phyloP scores from a whole-genome alignment of 2,797 vertebrate species.

The Crypturellus tataupa region DNA sequence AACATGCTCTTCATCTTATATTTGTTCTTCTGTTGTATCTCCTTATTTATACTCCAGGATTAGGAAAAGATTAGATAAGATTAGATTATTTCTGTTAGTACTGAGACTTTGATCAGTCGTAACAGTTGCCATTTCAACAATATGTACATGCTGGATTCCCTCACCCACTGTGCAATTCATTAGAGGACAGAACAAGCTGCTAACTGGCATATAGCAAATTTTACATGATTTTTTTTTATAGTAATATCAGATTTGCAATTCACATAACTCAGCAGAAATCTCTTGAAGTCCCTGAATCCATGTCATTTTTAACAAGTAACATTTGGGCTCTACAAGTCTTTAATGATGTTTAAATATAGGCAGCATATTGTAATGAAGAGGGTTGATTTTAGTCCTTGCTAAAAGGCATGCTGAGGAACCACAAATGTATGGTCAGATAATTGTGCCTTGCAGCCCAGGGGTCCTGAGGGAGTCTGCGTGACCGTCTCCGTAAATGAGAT shows the following conservation, averaged over 20 bases:
- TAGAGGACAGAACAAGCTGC: background rate
- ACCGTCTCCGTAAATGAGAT: fast-evolving
- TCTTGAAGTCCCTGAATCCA: background rate
- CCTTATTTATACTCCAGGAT: background rate
- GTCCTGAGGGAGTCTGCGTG: background rate
- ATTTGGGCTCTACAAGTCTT: background rate
- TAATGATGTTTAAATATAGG: background rate
- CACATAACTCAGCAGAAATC: background rate
- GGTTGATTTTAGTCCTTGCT: background rate
- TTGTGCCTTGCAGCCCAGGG: background rate
- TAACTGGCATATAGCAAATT: background rate
- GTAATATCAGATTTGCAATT: background rate
- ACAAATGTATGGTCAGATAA: background rate
- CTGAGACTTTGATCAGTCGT: background rate
- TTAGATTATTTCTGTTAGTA: background rate
- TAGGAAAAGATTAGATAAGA: background rate
- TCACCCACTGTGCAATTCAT: background rate
- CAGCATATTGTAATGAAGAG: background rate
- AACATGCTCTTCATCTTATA: background rate
- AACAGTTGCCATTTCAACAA: background rate
- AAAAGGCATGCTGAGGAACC: fast-evolving
- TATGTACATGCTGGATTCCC: background rate
- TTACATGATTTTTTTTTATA: background rate
- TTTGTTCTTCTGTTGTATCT: background rate
- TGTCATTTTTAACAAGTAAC: background rate